These are phyloP conservation scores for Zapus hudsonius DNA, from an alignment of 2,113 vertebrate genomes.

Conservation along the genomic window DNA sequence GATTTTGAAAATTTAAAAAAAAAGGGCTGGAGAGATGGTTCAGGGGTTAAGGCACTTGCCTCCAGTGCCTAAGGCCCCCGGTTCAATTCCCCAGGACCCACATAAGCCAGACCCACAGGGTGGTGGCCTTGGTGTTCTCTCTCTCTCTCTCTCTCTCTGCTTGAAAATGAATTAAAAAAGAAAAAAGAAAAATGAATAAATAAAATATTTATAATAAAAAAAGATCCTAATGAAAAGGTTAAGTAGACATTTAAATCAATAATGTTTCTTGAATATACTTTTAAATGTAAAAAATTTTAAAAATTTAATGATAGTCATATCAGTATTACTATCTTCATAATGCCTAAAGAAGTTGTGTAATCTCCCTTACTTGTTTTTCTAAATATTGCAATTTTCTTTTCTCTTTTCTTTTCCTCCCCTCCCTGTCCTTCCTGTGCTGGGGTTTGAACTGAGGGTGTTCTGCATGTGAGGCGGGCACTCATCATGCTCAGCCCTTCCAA, in stretches of 20 bases:
- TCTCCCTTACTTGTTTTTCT: slow-evolving; percentile 38
- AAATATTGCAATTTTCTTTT: background rate
- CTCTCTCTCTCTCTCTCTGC: too few relatives aligned
- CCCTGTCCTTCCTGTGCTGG: background rate
- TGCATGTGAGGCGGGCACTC: background rate
- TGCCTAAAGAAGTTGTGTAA: background rate
- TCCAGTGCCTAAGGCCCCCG: too few relatives aligned
- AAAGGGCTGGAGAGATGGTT: too few relatives aligned
- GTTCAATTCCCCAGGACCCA: too few relatives aligned
- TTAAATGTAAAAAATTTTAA: background rate
- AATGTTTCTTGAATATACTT: slow-evolving; percentile 45
- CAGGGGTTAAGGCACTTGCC: too few relatives aligned
- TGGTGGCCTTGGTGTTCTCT: too few relatives aligned
- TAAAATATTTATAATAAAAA: too few relatives aligned
- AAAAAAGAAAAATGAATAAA: too few relatives aligned
- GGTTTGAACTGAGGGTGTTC: background rate
- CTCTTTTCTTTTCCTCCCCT: background rate
- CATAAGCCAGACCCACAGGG: too few relatives aligned
- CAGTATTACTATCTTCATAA: slow-evolving; percentile 33
- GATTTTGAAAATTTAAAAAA: too few relatives aligned
- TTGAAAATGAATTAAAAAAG: too few relatives aligned
- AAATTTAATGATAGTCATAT: slow-evolving; percentile 35
- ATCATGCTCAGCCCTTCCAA: background rate
- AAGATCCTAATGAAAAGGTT: slow-evolving; percentile 52
- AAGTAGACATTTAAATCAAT: slow-evolving; percentile 46